A percentile compares a stretch with the other conserved stretches of the same genome.
phyloP scores from a whole-genome alignment of 2,888 invertebrate species.

The Sisyra nigra region DNA sequence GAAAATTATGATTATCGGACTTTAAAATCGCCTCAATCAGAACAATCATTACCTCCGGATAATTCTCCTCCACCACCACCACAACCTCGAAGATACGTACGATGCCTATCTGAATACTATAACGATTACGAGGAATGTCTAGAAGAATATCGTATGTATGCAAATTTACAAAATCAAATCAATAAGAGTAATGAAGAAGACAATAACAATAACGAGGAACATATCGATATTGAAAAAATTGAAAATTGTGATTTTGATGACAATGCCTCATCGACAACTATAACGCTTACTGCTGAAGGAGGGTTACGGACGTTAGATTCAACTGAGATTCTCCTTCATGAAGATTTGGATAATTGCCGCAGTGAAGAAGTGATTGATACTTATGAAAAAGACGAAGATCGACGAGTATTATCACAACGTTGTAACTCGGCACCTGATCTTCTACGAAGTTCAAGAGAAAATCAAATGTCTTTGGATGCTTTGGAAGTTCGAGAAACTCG shows the following conservation, averaged over 20 bases:
- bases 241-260: too few relatives aligned
- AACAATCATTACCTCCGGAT: too few relatives aligned
- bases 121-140: conserved; percentile 46
- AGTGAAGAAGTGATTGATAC: neutral
- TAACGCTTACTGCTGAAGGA: neutral
- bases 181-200: conserved; percentile 12
- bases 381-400: neutral
- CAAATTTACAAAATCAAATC: conserved; percentile 7
- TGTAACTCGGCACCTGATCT: conserved; percentile 40
- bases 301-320: neutral
- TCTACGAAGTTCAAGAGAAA: conserved; percentile 8
- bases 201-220: conserved; percentile 16
- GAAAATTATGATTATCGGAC: neutral
- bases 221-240: neutral
- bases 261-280: neutral
- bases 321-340: neutral
- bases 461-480: too few relatives aligned
- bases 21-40: too few relatives aligned
- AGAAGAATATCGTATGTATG: conserved; percentile 29
- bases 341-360: neutral
- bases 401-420: conserved; percentile 23
- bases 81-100: conserved; percentile 16
- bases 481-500: too few relatives aligned
- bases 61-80: conserved; percentile 5
- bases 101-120: conserved; percentile 37